phyloP scores from a whole-genome alignment of 1,140 invertebrate species.

The Armadillidium nasatum region DNA sequence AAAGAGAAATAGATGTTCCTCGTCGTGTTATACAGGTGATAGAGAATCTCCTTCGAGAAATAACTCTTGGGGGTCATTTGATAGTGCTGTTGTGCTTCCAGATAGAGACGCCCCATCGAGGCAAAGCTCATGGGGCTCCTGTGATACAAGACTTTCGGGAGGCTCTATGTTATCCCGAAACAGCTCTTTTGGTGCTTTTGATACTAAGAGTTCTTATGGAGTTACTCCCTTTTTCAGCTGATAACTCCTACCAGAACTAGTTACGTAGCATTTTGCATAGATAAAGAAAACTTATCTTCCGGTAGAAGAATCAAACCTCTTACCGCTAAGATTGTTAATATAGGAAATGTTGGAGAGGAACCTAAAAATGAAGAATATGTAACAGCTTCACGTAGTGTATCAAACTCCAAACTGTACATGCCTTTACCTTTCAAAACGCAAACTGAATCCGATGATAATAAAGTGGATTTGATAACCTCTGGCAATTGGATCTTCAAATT shows the following conservation, averaged over 20 bases:
- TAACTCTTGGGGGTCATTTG: conserved; percentile 73
- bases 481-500: too few relatives aligned
- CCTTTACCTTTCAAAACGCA: conserved; percentile 31
- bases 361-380: conserved; percentile 14
- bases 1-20: conserved; percentile 49
- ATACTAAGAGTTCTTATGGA: conserved; percentile 48
- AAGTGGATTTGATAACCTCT: conserved; percentile 12
- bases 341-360: conserved; percentile 28
- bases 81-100: conserved; percentile 50
- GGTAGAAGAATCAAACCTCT: conserved; percentile 28
- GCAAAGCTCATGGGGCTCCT: conserved; percentile 74
- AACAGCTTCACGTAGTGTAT: conserved; percentile 11
- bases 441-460: conserved; percentile 28
- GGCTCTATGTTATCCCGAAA: conserved; percentile 60
- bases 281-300: conserved; percentile 31
- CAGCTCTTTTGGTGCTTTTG: conserved; percentile 69
- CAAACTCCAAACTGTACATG: conserved; percentile 32
- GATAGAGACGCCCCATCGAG: conserved; percentile 56
- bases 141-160: conserved; percentile 65
- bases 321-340: conserved; percentile 19
- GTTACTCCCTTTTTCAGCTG: too few relatives aligned
- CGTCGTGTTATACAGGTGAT: background rate
- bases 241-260: background rate
- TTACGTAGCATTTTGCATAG: background rate
- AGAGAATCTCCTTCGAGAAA: conserved; percentile 54